phyloP scores from a whole-genome alignment of 2,888 invertebrate species.

The Thyatira batis region DNA sequence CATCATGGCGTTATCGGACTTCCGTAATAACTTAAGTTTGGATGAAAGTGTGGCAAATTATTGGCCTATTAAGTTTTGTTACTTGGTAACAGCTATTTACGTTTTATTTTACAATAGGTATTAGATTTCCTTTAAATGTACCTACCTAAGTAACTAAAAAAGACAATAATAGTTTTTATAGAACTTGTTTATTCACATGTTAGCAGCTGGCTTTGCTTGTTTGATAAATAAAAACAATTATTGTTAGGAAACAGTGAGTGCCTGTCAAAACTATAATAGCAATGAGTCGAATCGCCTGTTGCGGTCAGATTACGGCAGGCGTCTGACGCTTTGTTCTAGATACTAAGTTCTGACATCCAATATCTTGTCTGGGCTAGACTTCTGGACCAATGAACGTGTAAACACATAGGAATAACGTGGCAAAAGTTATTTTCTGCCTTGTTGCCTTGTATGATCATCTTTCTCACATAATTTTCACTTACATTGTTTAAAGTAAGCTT shows the following conservation, averaged over 20 bases:
- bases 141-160: no score
- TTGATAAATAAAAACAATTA: not conserved
- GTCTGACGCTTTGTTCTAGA: not conserved
- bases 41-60: not conserved
- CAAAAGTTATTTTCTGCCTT: no score
- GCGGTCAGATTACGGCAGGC: not conserved
- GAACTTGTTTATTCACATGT: no score
- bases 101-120: no score
- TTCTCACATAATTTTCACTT: no score
- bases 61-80: not conserved
- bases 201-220: no score
- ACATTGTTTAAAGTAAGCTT: no score
- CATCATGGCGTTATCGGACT: not conserved
- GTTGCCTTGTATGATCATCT: no score
- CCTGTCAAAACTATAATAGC: slow-evolving; percentile 9
- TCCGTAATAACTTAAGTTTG: not conserved
- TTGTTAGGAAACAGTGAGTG: not conserved
- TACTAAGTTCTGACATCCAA: not conserved
- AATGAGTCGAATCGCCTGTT: slow-evolving; percentile 9
- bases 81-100: no score
- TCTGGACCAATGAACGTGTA: not conserved
- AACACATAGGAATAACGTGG: no score
- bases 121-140: no score
- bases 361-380: not conserved
- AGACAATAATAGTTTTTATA: no score